Base-by-base conservation (phyloP, 2,113 vertebrate genomes). In the Sinocyclocheilus anshuiensis region DNA sequence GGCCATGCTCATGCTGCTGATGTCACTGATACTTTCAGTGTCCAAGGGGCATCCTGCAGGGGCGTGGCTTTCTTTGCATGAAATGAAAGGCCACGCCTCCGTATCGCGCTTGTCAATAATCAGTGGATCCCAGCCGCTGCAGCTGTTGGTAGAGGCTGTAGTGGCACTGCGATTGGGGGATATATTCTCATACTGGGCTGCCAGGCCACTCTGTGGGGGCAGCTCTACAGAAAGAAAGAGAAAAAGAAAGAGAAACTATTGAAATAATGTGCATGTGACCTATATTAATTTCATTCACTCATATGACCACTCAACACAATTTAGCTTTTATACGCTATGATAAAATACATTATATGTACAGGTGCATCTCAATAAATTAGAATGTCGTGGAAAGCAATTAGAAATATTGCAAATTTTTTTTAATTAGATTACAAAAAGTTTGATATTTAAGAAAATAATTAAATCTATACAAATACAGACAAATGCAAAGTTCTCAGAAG, bases 181-280 rank as follows among this genome's bases (percentile, higher is more conserved):
- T 95, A 94, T 95, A 93, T 96, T 97, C 92, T 99, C 97, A 99
- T 99, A 98, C 94, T 97, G 97, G 90, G 96, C 95, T 94, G 94
- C 95, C 94, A 95, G 94, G 95, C 96, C 95, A 92, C 96, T 95
- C 94, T 96, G 96, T 88, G 85, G 91, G 86, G 93, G 92, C 91
- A 94, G 95, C 94, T 97, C 97, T 99, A 94, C 29, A 92, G 94
- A 90, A 89, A 26, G 90, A 91, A 39, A 45, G 36, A 89, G 36
- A 85, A 11, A 59, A 84, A 84, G 29, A 89, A 2, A 87, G 80
- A 83, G 16, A 90, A 4, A 87, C 74, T 9, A 83, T 69, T 16
- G 63, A 85, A 65, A 67, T 65, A 33, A 84, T 45, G 12, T 16
- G 24, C 39, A 16, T 29, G 2, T 33, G 33, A 53, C 13, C 16